These are phyloP conservation scores for Meta bourneti DNA, from an alignment of 2,888 invertebrate species.

Conservation along the genomic window DNA sequence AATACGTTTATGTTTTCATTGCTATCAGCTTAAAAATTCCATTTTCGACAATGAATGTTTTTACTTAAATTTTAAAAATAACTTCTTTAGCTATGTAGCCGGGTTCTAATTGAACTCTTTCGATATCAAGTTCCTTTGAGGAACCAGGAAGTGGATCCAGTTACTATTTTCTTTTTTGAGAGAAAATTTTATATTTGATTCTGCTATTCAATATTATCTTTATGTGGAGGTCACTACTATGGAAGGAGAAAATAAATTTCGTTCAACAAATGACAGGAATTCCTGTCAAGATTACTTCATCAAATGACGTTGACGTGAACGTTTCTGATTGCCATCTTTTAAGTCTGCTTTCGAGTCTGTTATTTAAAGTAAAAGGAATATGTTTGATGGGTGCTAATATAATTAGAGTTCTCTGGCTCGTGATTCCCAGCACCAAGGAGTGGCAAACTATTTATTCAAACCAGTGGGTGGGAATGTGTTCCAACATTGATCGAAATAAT, in stretches of 20 bases:
- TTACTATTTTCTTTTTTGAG: no score
- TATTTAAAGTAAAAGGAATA: not conserved
- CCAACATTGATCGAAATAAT: constrained; percentile 3
- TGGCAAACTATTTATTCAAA: constrained; percentile 2
- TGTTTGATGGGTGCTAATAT: not conserved
- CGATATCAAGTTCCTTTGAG: no score
- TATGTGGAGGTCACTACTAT: no score
- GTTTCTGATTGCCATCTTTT: not conserved
- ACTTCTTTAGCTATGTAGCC: no score
- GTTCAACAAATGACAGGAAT: not conserved
- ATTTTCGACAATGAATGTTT: no score
- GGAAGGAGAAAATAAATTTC: not conserved
- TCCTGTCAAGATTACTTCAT: not conserved
- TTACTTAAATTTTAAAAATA: no score
- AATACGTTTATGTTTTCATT: no score
- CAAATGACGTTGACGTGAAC: not conserved
- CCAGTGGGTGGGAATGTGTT: no score
- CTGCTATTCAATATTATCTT: no score
- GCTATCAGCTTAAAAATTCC: no score
- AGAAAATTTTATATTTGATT: no score
- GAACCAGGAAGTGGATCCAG: not conserved
- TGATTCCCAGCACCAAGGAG: not conserved
- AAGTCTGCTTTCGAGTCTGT: not conserved
- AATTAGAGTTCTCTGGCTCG: not conserved
- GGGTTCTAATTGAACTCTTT: no score